These are phyloP conservation scores for Pomacea maculata DNA, from an alignment of 1,140 invertebrate species.

Conservation along the genomic window DNA sequence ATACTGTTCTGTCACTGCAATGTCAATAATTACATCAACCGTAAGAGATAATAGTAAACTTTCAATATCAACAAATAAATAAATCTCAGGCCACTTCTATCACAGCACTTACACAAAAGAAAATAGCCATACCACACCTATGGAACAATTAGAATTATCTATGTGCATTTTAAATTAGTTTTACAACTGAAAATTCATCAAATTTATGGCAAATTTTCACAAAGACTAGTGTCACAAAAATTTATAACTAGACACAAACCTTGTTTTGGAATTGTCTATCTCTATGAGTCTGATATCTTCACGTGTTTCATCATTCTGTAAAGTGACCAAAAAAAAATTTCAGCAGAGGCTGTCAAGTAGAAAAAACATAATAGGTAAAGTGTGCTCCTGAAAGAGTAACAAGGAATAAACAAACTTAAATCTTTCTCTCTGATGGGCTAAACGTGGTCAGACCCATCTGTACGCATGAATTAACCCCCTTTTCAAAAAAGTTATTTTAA, in stretches of 20 bases:
- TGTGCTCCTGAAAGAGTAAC: background rate
- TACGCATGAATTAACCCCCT: too few species aligned
- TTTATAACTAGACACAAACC: slow-evolving; percentile 39
- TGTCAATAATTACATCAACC: slow-evolving; percentile 1
- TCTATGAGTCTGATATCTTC: slow-evolving; percentile 75
- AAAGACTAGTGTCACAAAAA: too few species aligned
- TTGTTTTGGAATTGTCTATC: slow-evolving; percentile 76
- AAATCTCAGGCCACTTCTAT: background rate
- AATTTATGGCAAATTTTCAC: too few species aligned
- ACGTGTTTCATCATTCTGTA: slow-evolving; percentile 69
- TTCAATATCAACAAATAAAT: background rate
- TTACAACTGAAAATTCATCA: too few species aligned
- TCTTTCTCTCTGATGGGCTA: too few species aligned
- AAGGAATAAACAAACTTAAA: too few species aligned
- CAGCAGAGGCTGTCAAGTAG: background rate
- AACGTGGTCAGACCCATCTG: too few species aligned
- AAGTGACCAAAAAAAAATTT: slow-evolving; percentile 16
- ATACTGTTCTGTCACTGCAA: slow-evolving; percentile 87
- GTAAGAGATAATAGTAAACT: background rate
- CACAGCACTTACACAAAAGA: slow-evolving; percentile 1
- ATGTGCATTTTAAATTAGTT: too few species aligned
- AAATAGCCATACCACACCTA: background rate
- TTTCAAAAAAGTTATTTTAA: too few species aligned
- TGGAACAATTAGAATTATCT: background rate
- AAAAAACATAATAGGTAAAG: background rate